Conservation (phyloP, 2,113 vertebrate species). For the Calyptommatus sinebrachiatus region DNA sequence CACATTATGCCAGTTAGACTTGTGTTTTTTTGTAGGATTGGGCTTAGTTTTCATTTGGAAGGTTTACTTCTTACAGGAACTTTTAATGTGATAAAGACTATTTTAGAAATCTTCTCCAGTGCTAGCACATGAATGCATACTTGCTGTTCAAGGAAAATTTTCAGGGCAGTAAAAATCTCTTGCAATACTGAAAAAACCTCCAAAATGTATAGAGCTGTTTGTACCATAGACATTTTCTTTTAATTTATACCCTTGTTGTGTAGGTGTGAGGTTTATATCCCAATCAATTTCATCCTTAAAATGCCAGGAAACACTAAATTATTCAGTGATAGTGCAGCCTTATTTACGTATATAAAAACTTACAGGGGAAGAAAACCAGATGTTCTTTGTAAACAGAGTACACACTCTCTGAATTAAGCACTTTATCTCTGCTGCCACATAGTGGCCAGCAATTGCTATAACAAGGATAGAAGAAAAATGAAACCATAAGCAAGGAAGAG, state of each 20-base stretch:
- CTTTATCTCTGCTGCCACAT: conserved; percentile 24
- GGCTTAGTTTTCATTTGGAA: not conserved
- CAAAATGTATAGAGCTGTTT: too few species aligned
- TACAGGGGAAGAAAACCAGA: not conserved
- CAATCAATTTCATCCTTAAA: not conserved
- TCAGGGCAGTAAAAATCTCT: not conserved
- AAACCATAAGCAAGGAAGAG: not conserved
- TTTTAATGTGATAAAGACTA: not conserved
- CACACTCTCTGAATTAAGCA: not conserved
- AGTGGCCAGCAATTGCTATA: not conserved
- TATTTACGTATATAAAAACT: not conserved
- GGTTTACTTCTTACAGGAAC: not conserved
- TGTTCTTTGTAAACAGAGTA: not conserved
- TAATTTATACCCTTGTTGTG: too few species aligned
- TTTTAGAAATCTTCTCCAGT: not conserved
- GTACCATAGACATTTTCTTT: too few species aligned
- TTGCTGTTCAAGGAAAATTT: not conserved
- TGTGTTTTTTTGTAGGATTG: not conserved
- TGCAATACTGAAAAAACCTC: not conserved
- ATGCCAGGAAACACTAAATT: not conserved
- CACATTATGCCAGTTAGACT: not conserved
- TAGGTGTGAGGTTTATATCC: not conserved
- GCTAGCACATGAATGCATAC: not conserved
- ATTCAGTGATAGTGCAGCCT: not conserved
- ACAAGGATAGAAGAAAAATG: not conserved